Evolutionary conservation across 2,797 vertebrate genomes (phyloP), one percentile per base, ranked within the genome.

Genomic region (Peromyscus melanophrys): DNA sequence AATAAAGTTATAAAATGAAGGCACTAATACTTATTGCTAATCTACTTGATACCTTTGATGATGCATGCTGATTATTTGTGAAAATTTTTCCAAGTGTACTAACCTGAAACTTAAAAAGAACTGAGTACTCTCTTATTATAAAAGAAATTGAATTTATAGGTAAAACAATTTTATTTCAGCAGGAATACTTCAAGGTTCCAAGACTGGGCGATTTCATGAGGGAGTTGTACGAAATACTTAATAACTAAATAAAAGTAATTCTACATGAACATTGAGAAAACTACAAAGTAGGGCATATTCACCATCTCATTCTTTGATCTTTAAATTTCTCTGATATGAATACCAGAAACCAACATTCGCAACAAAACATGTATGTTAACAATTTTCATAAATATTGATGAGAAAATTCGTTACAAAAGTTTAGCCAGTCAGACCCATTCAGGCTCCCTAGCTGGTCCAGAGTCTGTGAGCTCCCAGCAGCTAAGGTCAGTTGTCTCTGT

Each of bases 351-450:
- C 78, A 69, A 78, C 8, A 77, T 71, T 46, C 13, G 31, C 65
- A 71, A 87, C 11, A 89, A 95, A 88, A 93, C 69, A 55, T 93
- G 29, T 27, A 71, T 27, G 67, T 11, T 43, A 75, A 75, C 49
- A 59, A 59, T 12, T 29, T 91, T 63, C n/a, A 40, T 57, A 16
- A n/a, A 65, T 11, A 49, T n/a, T n/a, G 8, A 49, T 49, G 9
- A 34, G 46, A 89, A 59, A 21, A 14, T 43, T 85, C 46, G 57
- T 81, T 67, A 57, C 8, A 90, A 55, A 85, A 46, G 13, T 87
- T 82, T n/a, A 91, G 25, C 13, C 10, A 90, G 31, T 69, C 21
- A 82, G 31, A n/a, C 65, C 31, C 31, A 69, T 69, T 14, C 14
- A 67, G 1, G 29, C 29, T 67, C 63, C 29, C 12, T 67, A 67